Conservation (phyloP, 2,888 invertebrate species). For the Spialia ferax region DNA sequence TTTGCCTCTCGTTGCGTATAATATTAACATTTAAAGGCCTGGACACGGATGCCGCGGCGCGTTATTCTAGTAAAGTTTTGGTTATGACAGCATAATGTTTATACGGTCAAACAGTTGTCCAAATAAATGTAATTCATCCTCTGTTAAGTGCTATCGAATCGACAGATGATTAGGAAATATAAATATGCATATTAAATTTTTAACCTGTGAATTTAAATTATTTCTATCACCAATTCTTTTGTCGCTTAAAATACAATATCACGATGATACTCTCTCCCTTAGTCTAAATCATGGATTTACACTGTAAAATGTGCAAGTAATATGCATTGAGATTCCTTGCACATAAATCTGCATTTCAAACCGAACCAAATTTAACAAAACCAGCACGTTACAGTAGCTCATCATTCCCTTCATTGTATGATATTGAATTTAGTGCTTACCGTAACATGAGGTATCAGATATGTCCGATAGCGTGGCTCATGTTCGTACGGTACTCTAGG, state of each 20-base stretch:
- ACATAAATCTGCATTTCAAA: neutral
- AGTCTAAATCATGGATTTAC: too few species aligned
- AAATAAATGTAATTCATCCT: too few species aligned
- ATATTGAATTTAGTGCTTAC: constrained; percentile 3
- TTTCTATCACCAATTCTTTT: too few species aligned
- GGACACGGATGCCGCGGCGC: neutral
- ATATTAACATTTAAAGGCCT: neutral
- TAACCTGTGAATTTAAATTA: too few species aligned
- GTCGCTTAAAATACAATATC: too few species aligned
- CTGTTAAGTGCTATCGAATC: too few species aligned
- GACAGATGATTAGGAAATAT: too few species aligned
- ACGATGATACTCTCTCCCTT: too few species aligned
- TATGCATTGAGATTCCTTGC: neutral
- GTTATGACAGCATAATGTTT: neutral
- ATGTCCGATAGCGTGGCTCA: neutral
- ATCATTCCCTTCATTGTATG: neutral
- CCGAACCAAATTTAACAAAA: neutral
- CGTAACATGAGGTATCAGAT: constrained; percentile 6
- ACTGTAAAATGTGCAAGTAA: too few species aligned
- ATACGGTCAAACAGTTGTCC: too few species aligned
- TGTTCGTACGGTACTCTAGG: constrained; percentile 46
- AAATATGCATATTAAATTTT: too few species aligned
- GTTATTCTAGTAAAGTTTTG: neutral
- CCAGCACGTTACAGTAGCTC: neutral
- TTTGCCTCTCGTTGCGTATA: neutral